Percentiles rank a stretch among this genome's conserved stretches.
Evolutionary conservation across 2,888 invertebrate genomes (phyloP).

Genomic region (Theodoxus fluviatilis): DNA sequence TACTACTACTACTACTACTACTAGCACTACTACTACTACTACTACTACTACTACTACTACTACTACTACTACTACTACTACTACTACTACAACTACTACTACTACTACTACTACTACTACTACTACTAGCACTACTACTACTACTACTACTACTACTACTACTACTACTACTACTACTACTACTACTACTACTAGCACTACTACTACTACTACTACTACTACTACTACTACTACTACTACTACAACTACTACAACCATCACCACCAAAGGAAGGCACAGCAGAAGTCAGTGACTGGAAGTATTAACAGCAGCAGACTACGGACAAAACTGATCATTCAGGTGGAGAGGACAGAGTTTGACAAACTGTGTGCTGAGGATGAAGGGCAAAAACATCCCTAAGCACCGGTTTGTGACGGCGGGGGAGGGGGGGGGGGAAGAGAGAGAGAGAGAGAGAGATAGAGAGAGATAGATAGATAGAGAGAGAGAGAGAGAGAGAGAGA

Average conservation of each 20-base stretch:
- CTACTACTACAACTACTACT: not conserved
- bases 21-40: not conserved
- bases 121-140: not conserved
- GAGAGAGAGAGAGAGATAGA: constrained; percentile 14
- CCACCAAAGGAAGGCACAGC: not conserved
- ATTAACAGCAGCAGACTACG: not conserved
- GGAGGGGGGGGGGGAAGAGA: not conserved
- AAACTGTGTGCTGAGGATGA: not conserved
- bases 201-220: constrained; percentile 2
- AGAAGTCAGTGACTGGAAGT: not conserved
- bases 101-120: not conserved
- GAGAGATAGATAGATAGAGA: constrained; percentile 16
- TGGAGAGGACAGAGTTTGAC: not conserved
- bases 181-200: not conserved
- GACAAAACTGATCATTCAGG: not conserved
- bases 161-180: not conserved
- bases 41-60: constrained; percentile 2
- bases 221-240: not conserved
- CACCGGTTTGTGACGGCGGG: not conserved
- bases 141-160: not conserved
- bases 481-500: constrained; percentile 11
- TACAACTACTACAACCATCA: not conserved
- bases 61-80: not conserved
- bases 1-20: not conserved
- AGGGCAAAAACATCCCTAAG: too few species aligned